A percentile compares a stretch with the other conserved stretches of the same genome.
phyloP scores from a whole-genome alignment of 2,888 invertebrate species.

The Copidosoma aretas region DNA sequence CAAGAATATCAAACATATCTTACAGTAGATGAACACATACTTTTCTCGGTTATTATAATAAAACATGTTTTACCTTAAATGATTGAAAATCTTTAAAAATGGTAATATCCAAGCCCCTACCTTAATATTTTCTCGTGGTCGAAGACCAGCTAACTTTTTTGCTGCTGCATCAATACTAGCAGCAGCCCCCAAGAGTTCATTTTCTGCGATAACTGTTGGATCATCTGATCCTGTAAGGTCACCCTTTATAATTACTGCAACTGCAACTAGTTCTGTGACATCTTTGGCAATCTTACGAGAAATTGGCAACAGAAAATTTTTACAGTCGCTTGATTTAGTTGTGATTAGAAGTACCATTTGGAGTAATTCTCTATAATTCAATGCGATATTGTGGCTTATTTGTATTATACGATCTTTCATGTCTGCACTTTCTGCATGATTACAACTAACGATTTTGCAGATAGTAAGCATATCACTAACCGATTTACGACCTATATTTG shows the following conservation, averaged over 20 bases:
- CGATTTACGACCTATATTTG: constrained; percentile 92
- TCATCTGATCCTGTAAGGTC: constrained; percentile 94
- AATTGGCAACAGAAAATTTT: constrained; percentile 77
- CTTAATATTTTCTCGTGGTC: constrained; percentile 81
- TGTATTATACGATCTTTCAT: constrained; percentile 77
- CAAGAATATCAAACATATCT: constrained; percentile 99
- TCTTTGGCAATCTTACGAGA: constrained; percentile 90
- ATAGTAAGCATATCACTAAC: constrained; percentile 91
- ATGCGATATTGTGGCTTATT: constrained; percentile 85
- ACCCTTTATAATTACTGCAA: constrained; percentile 91
- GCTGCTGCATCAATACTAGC: constrained; percentile 98
- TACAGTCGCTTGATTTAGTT: constrained; percentile 67
- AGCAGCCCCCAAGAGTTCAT: constrained; percentile 94
- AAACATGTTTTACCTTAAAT: no score
- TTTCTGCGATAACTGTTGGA: constrained; percentile 97
- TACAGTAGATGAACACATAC: constrained; percentile 67
- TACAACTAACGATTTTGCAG: constrained; percentile 80
- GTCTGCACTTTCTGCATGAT: constrained; percentile 79
- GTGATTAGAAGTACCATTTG: constrained; percentile 75
- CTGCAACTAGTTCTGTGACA: constrained; percentile 90
- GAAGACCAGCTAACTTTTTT: constrained; percentile 87
- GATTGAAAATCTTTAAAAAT: no score
- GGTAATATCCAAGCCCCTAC: no score
- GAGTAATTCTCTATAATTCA: constrained; percentile 85
- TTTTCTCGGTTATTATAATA: no score